Percentiles rank a stretch among this genome's conserved stretches.
phyloP scores from a whole-genome alignment of 1,140 invertebrate genomes.

The Halesus radiatus region DNA sequence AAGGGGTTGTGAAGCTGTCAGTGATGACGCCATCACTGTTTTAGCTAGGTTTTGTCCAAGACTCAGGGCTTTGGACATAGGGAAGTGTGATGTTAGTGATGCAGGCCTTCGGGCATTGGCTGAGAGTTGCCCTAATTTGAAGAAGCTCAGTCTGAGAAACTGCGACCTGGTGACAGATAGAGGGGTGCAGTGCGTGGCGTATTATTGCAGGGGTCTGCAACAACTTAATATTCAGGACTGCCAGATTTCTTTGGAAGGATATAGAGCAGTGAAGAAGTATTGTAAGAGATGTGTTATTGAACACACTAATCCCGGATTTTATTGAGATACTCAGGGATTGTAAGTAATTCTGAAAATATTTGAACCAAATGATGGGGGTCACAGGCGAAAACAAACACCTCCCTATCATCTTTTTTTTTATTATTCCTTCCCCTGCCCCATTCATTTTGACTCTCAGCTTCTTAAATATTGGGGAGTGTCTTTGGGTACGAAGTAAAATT shows the following conservation, averaged over 20 bases:
- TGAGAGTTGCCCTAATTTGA: constrained; percentile 90
- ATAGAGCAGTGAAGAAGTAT: constrained; percentile 90
- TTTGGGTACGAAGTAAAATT: too few species aligned
- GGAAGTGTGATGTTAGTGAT: constrained; percentile 94
- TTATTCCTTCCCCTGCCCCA: too few species aligned
- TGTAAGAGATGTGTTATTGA: constrained; percentile 93
- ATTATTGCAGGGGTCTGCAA: constrained; percentile 87
- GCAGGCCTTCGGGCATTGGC: constrained; percentile 86
- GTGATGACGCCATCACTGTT: constrained; percentile 88
- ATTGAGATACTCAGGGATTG: constrained; percentile 63
- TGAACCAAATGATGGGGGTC: neutral
- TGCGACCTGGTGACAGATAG: constrained; percentile 91
- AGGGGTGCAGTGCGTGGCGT: constrained; percentile 88
- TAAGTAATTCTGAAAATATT: constrained; percentile 41
- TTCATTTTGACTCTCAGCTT: neutral
- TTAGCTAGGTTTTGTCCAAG: constrained; percentile 87
- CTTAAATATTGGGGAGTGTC: neutral
- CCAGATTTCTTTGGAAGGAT: constrained; percentile 87
- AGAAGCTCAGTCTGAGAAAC: constrained; percentile 89
- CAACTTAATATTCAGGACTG: constrained; percentile 95
- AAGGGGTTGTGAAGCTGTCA: constrained; percentile 91
- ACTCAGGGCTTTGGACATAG: constrained; percentile 88
- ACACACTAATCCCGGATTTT: constrained; percentile 94
- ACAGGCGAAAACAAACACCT: neutral
- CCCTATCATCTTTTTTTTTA: neutral